These are phyloP conservation scores for Nannoperca australis DNA, from an alignment of 2,797 vertebrate species.

Conservation along the genomic window DNA sequence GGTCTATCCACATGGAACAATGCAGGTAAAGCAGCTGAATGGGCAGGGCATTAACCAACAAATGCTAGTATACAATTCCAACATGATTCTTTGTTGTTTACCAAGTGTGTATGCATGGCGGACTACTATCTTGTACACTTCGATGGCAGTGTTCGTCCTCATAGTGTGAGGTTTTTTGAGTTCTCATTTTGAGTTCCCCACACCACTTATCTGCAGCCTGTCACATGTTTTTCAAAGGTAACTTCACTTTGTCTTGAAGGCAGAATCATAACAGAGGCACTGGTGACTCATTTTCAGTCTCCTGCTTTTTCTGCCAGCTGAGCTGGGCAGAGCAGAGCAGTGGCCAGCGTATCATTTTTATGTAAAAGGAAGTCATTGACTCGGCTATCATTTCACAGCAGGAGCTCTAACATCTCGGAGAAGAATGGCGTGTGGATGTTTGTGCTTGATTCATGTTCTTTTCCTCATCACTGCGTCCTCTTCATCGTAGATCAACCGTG, in stretches of 20 bases:
- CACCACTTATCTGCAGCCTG: not conserved
- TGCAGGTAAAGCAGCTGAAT: constrained; percentile 5
- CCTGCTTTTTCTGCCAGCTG: not conserved
- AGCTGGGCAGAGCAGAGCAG: not conserved
- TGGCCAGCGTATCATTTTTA: constrained; percentile 21
- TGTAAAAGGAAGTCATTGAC: constrained; percentile 51
- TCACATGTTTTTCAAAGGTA: not conserved
- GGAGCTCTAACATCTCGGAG: constrained; percentile 5
- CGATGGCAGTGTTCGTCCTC: not conserved
- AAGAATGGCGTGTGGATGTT: constrained; percentile 2
- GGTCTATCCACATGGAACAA: not conserved
- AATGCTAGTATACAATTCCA: not conserved
- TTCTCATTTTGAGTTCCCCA: not conserved
- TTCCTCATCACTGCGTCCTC: not conserved
- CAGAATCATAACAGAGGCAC: not conserved
- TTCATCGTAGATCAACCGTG: not conserved
- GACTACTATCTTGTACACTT: not conserved
- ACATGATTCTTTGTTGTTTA: not conserved
- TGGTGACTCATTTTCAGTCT: constrained; percentile 16
- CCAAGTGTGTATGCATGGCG: not conserved
- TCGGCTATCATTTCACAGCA: constrained; percentile 10
- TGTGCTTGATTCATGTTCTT: not conserved
- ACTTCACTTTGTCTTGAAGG: constrained; percentile 1
- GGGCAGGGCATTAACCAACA: constrained; percentile 18
- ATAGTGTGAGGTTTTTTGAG: no score